Base-by-base conservation (phyloP, 2,797 vertebrate genomes). In the Enteromius radiatus region DNA sequence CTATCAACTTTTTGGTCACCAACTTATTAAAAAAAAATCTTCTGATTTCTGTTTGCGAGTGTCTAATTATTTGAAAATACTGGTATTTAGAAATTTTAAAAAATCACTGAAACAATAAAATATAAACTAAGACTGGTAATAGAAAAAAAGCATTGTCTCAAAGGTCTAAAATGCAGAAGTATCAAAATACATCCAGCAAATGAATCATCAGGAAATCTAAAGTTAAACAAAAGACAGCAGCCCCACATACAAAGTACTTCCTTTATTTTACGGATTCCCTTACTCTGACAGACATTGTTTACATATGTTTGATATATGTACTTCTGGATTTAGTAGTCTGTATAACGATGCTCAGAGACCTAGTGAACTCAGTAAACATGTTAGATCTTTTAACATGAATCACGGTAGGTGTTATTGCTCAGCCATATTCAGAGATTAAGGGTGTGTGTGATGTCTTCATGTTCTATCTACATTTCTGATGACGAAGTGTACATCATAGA, bases 141-240 rank as follows among this genome's bases (percentile, higher is more conserved):
- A 15, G n/a, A n/a, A n/a, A 63, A 26, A 56, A 1, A 43, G 12
- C 7, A 14, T 5, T 23, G 49, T 23, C n/a, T 38, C 3, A 17
- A 56, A 21, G 21, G 8, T 23, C 26, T 14, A 36, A 73, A 73
- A 74, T 74, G 79, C 56, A 74, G 79, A 81, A 52, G 79, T 74
- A 10, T 52, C 12, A 36, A 12, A 26, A 52, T 43, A 43, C 43
- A 3, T 3, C 59, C 28, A 31, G 19, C 28, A 17, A 17, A 43
- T 31, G 17, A 76, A 21, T 76, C 54, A 79, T 31, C 10, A 17
- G 19, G 19, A 61, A 43, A 70, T 43, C 3, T 14, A 4, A 68
- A 4, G n/a, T 54, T 47, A 59, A 38, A 38, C 5, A 28, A 70
- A 9, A 5, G 2, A 59, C 12, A 56, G 8, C 19, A 59, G 7